Base-by-base conservation (phyloP, 2,113 vertebrate species). In the Petromus typicus region DNA sequence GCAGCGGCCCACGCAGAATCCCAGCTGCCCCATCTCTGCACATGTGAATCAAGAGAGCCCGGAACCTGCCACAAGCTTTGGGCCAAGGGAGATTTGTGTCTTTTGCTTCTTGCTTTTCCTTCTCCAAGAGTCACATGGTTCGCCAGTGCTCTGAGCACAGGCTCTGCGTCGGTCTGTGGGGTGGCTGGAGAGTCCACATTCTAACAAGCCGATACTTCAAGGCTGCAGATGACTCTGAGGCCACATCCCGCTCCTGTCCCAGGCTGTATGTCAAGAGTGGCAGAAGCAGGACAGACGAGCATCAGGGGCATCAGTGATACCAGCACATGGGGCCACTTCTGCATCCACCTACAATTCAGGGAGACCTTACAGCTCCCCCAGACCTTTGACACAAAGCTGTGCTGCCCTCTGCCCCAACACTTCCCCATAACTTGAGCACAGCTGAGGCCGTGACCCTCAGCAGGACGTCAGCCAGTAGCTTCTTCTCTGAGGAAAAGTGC, bases 361-460 rank as follows among this genome's bases (percentile, higher is more conserved):
- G 20, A 34, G 23, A 57, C 34, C 34, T 48, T 30, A 48, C 6
- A 59, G 61, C 59, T 25, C 45, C 18, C 51, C 76, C 32, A 48
- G 10, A 23, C 45, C 14, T 45, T 13, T 7, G 23, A 30, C 7
- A 54, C 54, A 7, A n/a, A n/a, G n/a, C 54, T 56, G 34, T 8
- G 9, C 48, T 83, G 66, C n/a, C n/a, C n/a, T n/a, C 6, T 66
- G 9, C 11, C 27, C 14, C 48, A 25, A 2, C 0, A 5, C 5
- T 57, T 51, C 40, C 40, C 30, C 30, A 57, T 23, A 16, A 37
- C 48, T 45, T 2, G 1, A 51, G 12, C 11, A 2, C n/a, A 84
- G 43, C 17, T 10, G 48, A 56, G 79, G 20, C 40, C 43, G 40
- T 8, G 0, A 1, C 23, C 45, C 61, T 30, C 66, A 0, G 2